Base-by-base conservation (phyloP, 2,113 vertebrate species). In the Bubo blakistoni region DNA sequence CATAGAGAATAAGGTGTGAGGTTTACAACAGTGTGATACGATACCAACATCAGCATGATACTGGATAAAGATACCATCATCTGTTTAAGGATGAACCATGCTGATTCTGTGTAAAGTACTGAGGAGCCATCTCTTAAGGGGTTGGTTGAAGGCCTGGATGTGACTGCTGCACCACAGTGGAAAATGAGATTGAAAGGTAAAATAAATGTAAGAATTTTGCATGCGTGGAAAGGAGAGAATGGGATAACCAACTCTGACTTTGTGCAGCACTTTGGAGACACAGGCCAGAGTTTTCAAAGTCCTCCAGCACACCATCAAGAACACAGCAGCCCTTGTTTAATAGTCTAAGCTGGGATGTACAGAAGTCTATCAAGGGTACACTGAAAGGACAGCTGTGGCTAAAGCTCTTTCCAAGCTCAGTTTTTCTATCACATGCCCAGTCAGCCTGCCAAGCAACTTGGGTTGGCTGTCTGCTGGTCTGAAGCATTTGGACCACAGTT, bases 1-100 rank as follows among this genome's bases (percentile, higher is more conserved):
- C 65, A 24, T 5, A 16, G 62, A 44, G 12, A 30, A 20, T 3
- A 30, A 69, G 9, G 46, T 54, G 27, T 46, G 67, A 92, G 61
- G 47, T 38, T 32, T 34, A 6, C 18, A 46, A 17, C 6, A 18
- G 2, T 1, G 32, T 1, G 9, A 52, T 10, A 10, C 0, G 2
- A 55, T 27, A 36, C 55, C 61, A 54, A 16, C 51, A 14, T 8
- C 46, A 47, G 32, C 25, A 19, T 5, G 13, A 32, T 7, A 27
- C n/a, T 11, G n/a, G 22, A 38, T 36, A n/a, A 82, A 72, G 38
- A 32, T 16, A 30, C 34, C 44, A 10, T 11, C 47, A 27, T 11
- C 40, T 46, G 10, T 16, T 3, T 12, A 54, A 82, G 3, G 40
- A 47, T 29, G 63, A 38, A 52, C 14, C 46, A 25, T 1, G 1